These are phyloP conservation scores for Muschampia plurimacula DNA, from an alignment of 2,888 invertebrate species.

Conservation along the genomic window DNA sequence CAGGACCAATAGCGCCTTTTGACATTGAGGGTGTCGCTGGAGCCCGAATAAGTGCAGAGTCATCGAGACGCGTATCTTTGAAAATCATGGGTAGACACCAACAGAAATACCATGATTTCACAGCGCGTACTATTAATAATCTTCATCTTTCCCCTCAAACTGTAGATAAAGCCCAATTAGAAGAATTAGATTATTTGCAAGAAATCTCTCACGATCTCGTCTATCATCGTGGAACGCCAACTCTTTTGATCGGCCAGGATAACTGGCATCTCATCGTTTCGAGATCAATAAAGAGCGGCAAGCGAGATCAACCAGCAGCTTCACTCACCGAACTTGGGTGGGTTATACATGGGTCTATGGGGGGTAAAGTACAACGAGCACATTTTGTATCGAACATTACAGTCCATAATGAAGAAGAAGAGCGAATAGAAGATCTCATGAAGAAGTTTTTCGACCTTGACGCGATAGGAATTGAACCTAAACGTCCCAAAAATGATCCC, in stretches of 20 bases:
- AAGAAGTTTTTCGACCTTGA: background rate
- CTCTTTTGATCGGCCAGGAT: conserved; percentile 6
- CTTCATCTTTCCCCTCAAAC: conserved; percentile 7
- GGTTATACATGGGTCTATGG: background rate
- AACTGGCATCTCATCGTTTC: conserved; percentile 13
- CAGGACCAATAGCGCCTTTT: background rate
- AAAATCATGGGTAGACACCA: conserved; percentile 1
- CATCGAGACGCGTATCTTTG: conserved; percentile 4
- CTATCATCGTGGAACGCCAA: conserved; percentile 7
- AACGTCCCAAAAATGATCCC: background rate
- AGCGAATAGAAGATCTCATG: background rate
- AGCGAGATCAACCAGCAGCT: conserved; percentile 1
- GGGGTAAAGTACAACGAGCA: background rate
- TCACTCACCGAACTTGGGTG: conserved; percentile 9
- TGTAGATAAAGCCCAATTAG: background rate
- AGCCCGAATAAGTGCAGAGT: background rate
- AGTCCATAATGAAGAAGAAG: conserved; percentile 5
- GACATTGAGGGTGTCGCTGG: conserved; percentile 6
- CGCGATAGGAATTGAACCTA: background rate
- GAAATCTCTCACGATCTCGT: background rate
- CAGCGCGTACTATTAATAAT: conserved; percentile 6
- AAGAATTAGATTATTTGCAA: background rate
- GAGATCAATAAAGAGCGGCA: conserved; percentile 4
- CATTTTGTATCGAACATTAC: background rate
- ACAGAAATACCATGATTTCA: background rate